Evolutionary conservation across 2,113 vertebrate species (phyloP), one percentile per base, ranked within the genome.

Genomic region (Centropristis striata): DNA sequence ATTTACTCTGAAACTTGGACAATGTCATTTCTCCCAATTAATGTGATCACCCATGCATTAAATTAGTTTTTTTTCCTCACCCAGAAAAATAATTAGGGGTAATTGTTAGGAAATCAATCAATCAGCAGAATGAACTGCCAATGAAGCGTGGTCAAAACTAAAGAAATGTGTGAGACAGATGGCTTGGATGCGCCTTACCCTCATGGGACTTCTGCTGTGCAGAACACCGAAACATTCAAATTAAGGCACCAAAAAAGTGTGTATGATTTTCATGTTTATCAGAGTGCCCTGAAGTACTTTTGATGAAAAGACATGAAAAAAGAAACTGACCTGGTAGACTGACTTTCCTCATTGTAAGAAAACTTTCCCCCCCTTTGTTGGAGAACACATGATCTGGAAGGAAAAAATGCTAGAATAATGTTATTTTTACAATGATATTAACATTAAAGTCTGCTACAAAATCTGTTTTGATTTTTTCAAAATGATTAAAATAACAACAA

Each of bases 1-100:
- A 94, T 95, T 93, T 94, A 93, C 92, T 94, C 93, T 93, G 78
- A 92, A 94, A 93, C 90, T 93, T 95, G 94, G 95, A 95, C 95
- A 95, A 94, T 93, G 95, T 93, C 78, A 95, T 94, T 95, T 92
- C 89, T 91, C 78, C 87, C 85, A 94, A 95, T 95, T 95, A 95
- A 92, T 93, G 91, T 60, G 89, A 86, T 82, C 95, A 88, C 84
- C 88, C 93, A 95, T 93, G 94, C 95, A 92, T 93, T 95, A 95
- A 96, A 96, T 96, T 91, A 92, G 86, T 92, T 95, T 93, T 93
- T 93, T 85, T 50, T 44, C 47, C 77, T 81, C 81, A 60, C 86
- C 67, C 85, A 88, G 90, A 94, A 93, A 92, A 91, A 94, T 93
- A 93, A 94, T 93, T 92, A 93, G 80, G 69, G 67, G 83, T 93